Evolutionary conservation across 1,140 invertebrate genomes (phyloP).

Genomic region (Drosophila punjabiensis): DNA sequence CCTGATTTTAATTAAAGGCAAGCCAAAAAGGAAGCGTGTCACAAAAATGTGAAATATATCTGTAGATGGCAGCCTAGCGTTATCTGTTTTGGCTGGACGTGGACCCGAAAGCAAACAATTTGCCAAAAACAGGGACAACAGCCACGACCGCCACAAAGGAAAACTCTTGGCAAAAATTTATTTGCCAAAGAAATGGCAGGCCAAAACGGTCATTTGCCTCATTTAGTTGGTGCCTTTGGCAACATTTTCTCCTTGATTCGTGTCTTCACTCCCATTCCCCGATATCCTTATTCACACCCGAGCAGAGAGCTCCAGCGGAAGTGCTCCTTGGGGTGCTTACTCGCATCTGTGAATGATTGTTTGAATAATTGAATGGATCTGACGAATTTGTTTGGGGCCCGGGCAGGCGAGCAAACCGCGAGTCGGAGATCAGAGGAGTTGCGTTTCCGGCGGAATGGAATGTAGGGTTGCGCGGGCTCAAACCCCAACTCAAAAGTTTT

Average conservation of each 20-base stretch:
- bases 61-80: slow-evolving; percentile 43
- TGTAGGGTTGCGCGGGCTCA: not conserved
- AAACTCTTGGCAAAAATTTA: slow-evolving; percentile 21
- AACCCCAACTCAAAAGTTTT: slow-evolving; percentile 10
- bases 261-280: slow-evolving; percentile 2
- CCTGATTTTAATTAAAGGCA: slow-evolving; percentile 71
- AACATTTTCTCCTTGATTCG: slow-evolving; percentile 10
- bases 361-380: slow-evolving; percentile 64
- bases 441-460: not conserved
- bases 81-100: slow-evolving; percentile 37
- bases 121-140: slow-evolving; percentile 16
- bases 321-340: slow-evolving; percentile 11
- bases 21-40: slow-evolving; percentile 2
- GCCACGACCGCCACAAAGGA: slow-evolving; percentile 3
- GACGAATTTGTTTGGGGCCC: slow-evolving; percentile 32
- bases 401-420: slow-evolving; percentile 1
- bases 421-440: not conserved
- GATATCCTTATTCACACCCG: slow-evolving; percentile 20
- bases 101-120: slow-evolving; percentile 40
- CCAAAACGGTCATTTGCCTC: slow-evolving; percentile 52
- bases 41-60: slow-evolving; percentile 48
- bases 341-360: slow-evolving; percentile 42
- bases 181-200: slow-evolving; percentile 15
- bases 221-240: slow-evolving; percentile 29
- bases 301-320: slow-evolving; percentile 14